Evolutionary conservation across 2,113 vertebrate genomes (phyloP), one percentile per base, ranked within the genome.

Genomic region (Carassius auratus): DNA sequence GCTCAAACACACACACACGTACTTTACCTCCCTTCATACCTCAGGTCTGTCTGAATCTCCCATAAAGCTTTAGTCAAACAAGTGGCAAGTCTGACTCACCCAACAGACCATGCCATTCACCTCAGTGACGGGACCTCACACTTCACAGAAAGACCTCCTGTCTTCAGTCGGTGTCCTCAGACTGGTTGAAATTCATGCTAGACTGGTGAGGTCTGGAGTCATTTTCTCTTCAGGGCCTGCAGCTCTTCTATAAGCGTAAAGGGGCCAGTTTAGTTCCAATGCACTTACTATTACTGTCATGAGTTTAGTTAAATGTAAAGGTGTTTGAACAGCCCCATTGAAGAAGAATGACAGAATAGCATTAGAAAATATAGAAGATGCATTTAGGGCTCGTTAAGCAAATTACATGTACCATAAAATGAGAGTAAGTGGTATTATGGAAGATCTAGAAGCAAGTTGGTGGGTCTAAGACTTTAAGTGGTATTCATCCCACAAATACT

Each of bases 71-170:
- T 7, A 45, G 77, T 33, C 26, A 57, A 73, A 59, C 26, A 13
- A 38, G 42, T 73, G 81, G 66, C 8, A 59, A 81, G 84, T 85
- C 30, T 85, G 76, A 81, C 64, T 85, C 66, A 57, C 42, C 62
- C 62, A 48, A 86, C 77, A 86, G 50, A 74, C 52, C 30, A 61
- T 48, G 77, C 64, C 38, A 74, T 86, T 86, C 77, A 86, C 23
- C 85, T 23, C 50, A 14, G 59, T 36, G 36, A 68, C 23, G 76
- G 59, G 9, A 55, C 36, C 52, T 80, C 76, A 80, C 76, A 50
- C 68, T 80, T 85, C 66, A 50, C 68, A 59, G 84, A 85, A 80
- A 69, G 21, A 61, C 62, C 62, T 36, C 50, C 76, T 19, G 17
- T 71, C 80, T 13, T 52, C 30, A 55, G 2, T 14, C 57, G 0